Base-by-base conservation (phyloP, 2,888 invertebrate genomes). In the Rhingia rostrata region DNA sequence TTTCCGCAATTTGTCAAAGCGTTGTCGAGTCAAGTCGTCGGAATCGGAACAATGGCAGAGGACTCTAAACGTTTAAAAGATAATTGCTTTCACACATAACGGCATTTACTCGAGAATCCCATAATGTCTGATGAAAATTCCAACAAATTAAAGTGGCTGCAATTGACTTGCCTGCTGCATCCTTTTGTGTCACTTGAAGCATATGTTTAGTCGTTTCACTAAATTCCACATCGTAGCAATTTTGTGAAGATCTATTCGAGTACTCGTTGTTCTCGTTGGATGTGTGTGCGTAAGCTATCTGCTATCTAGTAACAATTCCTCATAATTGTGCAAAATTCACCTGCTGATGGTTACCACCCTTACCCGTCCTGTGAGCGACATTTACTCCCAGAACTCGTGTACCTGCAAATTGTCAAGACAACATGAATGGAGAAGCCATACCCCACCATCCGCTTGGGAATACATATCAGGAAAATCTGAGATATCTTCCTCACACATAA, bases 251-350 rank as follows among this genome's bases (percentile, higher is more conserved):
- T 14, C 6, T 35, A n/a, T 12, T 1, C 49, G n/a, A 5, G 39
- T 32, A n/a, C 63, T 35, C 43, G 22, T 22, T 22, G 22, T 22
- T 53, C 54, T 9, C 45, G 63, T 45, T 22, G 22, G 22, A 22
- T 39, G 35, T 39, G 6, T 9, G 39, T 39, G 6, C 39, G 1
- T 10, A n/a, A n/a, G n/a, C 3, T 10, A 3, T 6, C 6, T 4
- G 33, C 32, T n/a, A 9, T 14, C 35, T 37, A 69, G 69, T 69
- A 45, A 54, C 61, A 73, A 47, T 63, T 73, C 54, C 47, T 73
- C 73, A 61, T 43, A 51, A 61, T 51, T 72, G 10, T 67, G 35
- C 53, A 54, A 41, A 12, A 9, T 9, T 12, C 32, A 6, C 39
- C 49, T 73, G 61, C 37, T 30, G 12, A 53, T 43, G 30, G 54